Evolutionary conservation across 2,888 invertebrate genomes (phyloP), one percentile per base, ranked within the genome.

Genomic region (Portevinia maculata): DNA sequence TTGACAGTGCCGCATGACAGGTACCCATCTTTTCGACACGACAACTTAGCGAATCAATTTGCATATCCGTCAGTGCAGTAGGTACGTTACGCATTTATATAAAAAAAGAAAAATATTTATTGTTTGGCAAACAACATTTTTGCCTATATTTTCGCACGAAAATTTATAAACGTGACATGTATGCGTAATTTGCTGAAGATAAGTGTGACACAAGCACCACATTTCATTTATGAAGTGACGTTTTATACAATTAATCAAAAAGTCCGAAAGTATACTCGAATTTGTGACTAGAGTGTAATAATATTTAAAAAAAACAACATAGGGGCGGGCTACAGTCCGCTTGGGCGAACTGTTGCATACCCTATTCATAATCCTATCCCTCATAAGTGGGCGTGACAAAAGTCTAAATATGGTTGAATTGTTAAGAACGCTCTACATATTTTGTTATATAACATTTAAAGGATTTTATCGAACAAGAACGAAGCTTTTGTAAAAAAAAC

Each of bases 91-190:
- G 39, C 4, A 37, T 37, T n/a, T 39, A 17, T n/a, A 9, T 24
- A 52, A 39, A 24, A 52, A 39, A 37, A 44, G 15, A 30, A 34
- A 30, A 30, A 8, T 32, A 5, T 46, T 64, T 48, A 53, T 53
- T 62, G 64, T 71, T 76, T 70, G 24, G 28, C 39, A 19, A 83
- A 71, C 50, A 50, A 37, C 65, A 37, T 57, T 57, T 64, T 65
- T 57, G 48, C 50, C 15, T 44, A 52, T 62, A 52, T 41, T 83
- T 83, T 76, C 62, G 50, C 64, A 78, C 60, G 39, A 73, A 83
- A 78, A 62, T 50, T 71, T 55, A 67, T 53, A 60, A 15, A 83
- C 71, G 83, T 83, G 83, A 78, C 67, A 41, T 24, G 83, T 53
- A 48, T 60, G 13, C 44, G 28, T 65, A 76, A 76, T 70, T 76